Evolutionary conservation across 2,888 invertebrate genomes (phyloP), one percentile per base, ranked within the genome.

Genomic region (Steinernema hermaphroditum): DNA sequence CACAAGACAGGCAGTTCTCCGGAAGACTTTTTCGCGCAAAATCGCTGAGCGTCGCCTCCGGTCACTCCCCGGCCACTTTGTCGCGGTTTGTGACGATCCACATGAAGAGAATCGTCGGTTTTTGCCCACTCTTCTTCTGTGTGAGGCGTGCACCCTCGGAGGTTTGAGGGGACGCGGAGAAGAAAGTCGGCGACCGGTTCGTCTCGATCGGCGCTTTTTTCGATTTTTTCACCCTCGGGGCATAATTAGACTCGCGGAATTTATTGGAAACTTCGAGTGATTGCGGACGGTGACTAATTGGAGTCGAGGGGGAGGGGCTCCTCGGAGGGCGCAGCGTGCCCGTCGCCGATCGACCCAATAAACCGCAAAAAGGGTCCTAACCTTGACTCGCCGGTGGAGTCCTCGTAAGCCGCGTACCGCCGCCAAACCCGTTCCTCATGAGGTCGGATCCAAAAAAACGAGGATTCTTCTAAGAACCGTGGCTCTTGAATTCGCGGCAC

Each of bases 291-390:
- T 54, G 54, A 62, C 29, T 62, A 29, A 62, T 29, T 32, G 32
- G 50, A 12, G 22, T 19, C 19, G 22, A 22, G 24, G 50, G 50
- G 24, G 50, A 54, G n/a, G 27, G 62, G 4, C 37, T 37, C 37
- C 6, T 37, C 37, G 4, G 37, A 12, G 6, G 6, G 37, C 12
- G 37, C 37, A 37, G 12, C 6, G 37, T 8, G 37, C 4, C 37
- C n/a, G n/a, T n/a, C n/a, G 22, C 46, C 22, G 46, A 46, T 6
- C 62, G 62, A 62, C 62, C 62, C 62, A 62, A 62, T 62, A 62
- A 62, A 62, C 62, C 62, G 32, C 62, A 62, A 62, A 62, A 62
- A 62, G 50, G 62, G 27, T 32, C n/a, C 62, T 62, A 62, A 62
- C 62, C 62, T 62, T 62, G 62, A 62, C 62, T 62, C 62, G 32